Evolutionary conservation across 2,888 invertebrate species (phyloP).

Genomic region (Noctua janthe): DNA sequence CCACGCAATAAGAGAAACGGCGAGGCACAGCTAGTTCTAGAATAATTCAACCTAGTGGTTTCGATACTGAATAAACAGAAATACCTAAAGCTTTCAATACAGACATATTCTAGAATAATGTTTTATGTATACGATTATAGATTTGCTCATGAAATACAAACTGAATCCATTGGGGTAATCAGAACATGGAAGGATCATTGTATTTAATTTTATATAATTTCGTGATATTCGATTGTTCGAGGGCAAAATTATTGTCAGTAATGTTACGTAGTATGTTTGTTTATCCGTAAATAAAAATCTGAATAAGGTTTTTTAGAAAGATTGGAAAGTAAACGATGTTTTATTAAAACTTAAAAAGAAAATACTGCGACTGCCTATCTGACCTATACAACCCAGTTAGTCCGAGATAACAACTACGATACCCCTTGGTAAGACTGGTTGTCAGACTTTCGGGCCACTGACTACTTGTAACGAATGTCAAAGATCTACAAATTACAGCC

Average conservation of each 20-base stretch:
- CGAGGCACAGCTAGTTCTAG: not conserved
- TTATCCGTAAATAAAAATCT: not conserved
- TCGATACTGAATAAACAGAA: conserved; percentile 9
- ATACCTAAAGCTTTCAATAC: not conserved
- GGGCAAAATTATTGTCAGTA: not conserved
- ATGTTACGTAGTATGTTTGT: too few species aligned
- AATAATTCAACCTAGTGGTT: conserved; percentile 3
- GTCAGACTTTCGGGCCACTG: too few species aligned
- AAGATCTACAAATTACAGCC: too few species aligned
- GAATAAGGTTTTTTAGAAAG: too few species aligned
- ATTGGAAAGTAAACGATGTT: too few species aligned
- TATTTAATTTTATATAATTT: not conserved
- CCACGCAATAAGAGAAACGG: not conserved
- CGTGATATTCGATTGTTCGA: not conserved
- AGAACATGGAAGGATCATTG: not conserved
- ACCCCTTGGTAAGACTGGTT: too few species aligned
- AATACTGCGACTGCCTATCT: too few species aligned
- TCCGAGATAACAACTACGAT: too few species aligned
- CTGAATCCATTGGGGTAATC: conserved; percentile 24
- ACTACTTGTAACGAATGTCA: too few species aligned
- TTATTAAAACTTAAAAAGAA: too few species aligned
- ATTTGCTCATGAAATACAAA: conserved; percentile 30
- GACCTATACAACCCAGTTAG: too few species aligned
- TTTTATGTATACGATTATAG: conserved; percentile 30
- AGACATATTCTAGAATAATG: conserved; percentile 24